A percentile compares a stretch with the other conserved stretches of the same genome.
These are phyloP conservation scores for Lutraria lutraria DNA, from an alignment of 2,888 invertebrate species.

Conservation along the genomic window DNA sequence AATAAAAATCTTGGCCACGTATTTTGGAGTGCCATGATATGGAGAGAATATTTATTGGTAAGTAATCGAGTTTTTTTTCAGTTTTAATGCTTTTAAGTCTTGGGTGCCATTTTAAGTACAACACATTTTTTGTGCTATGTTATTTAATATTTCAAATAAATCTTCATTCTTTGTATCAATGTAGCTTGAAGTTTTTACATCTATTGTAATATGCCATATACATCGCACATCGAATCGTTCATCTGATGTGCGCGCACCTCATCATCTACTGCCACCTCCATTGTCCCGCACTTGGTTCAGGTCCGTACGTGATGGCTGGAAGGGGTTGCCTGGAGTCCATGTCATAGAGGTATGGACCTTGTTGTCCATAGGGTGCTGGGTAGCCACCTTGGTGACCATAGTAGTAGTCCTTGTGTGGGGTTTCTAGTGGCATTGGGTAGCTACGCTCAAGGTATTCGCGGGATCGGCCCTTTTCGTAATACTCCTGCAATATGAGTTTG, in stretches of 20 bases:
- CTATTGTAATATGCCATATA: background rate
- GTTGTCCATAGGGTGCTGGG: conserved; percentile 33
- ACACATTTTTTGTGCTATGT: no score
- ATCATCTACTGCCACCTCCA: conserved; percentile 50
- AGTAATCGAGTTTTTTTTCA: no score
- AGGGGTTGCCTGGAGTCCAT: conserved; percentile 69
- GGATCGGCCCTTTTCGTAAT: conserved; percentile 56
- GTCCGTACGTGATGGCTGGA: conserved; percentile 69
- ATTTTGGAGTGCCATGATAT: no score
- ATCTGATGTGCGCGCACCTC: background rate
- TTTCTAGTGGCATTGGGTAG: conserved; percentile 66
- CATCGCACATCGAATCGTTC: background rate
- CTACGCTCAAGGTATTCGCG: conserved; percentile 67
- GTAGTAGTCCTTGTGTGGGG: conserved; percentile 67
- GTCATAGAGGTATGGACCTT: conserved; percentile 73
- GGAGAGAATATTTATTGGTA: no score
- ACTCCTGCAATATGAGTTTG: conserved; percentile 25
- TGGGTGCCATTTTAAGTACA: no score
- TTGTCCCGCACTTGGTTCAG: conserved; percentile 53
- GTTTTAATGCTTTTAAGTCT: no score
- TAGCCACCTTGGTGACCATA: conserved; percentile 50
- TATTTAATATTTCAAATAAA: no score
- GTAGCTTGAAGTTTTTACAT: background rate
- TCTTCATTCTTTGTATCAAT: no score
- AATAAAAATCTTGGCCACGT: no score